Percentiles rank a stretch among this genome's conserved stretches.
These are phyloP conservation scores for Ochotona curzoniae DNA, from an alignment of 2,113 vertebrate genomes.

Conservation along the genomic window DNA sequence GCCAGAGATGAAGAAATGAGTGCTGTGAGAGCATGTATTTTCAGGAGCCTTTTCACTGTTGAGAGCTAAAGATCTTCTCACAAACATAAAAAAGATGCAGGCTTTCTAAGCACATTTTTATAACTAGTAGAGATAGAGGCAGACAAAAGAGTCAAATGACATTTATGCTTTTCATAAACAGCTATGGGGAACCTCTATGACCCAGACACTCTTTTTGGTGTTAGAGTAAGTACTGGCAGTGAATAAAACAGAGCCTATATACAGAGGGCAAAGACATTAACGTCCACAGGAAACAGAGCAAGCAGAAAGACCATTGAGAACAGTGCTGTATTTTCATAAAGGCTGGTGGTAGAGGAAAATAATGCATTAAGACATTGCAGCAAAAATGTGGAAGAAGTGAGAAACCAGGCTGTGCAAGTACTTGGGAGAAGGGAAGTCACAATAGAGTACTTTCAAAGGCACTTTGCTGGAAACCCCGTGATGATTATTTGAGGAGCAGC, in stretches of 20 bases:
- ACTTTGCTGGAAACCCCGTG: not conserved
- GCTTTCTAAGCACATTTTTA: constrained; percentile 12
- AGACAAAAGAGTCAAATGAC: not conserved
- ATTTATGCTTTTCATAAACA: not conserved
- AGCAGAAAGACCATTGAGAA: not conserved
- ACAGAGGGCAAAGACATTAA: not conserved
- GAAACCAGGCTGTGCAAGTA: not conserved
- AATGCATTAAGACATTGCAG: not conserved
- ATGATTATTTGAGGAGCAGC: not conserved
- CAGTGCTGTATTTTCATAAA: not conserved
- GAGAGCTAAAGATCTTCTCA: not conserved
- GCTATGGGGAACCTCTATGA: not conserved
- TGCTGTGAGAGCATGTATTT: not conserved
- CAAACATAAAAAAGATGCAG: not conserved
- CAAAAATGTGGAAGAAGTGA: not conserved
- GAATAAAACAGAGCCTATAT: not conserved
- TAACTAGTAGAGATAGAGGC: not conserved
- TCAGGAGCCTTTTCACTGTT: not conserved
- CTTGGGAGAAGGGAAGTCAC: not conserved
- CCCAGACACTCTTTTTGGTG: not conserved
- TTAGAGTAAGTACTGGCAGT: not conserved
- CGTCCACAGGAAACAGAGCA: not conserved
- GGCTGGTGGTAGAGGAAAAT: not conserved
- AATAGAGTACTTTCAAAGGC: not conserved
- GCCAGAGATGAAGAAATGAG: constrained; percentile 25